These are phyloP conservation scores for Tridacna crocea DNA, from an alignment of 2,888 invertebrate genomes.

Conservation along the genomic window DNA sequence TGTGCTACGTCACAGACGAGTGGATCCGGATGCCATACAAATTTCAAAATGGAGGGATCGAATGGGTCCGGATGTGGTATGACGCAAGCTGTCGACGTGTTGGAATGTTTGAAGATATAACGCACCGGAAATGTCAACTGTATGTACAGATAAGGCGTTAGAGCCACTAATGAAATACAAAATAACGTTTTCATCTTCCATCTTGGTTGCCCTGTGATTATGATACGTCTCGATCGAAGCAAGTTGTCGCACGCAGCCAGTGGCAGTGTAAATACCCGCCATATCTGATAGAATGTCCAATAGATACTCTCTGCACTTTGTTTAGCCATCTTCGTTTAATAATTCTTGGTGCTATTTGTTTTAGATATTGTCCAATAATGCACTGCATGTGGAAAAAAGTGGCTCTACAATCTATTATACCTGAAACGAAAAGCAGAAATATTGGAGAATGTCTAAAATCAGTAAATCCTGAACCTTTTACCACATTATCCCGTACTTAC, in stretches of 20 bases:
- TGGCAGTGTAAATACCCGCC: neutral
- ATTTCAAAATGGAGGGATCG: slow-evolving; percentile 56
- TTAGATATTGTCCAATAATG: too few relatives aligned
- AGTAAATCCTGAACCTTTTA: neutral
- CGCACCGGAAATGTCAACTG: slow-evolving; percentile 56
- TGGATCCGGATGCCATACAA: slow-evolving; percentile 62
- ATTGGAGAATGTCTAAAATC: neutral
- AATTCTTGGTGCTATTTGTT: too few relatives aligned
- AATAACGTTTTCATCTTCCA: neutral
- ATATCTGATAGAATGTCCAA: neutral
- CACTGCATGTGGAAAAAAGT: too few relatives aligned
- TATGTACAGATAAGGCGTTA: slow-evolving; percentile 41
- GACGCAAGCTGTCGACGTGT: slow-evolving; percentile 42
- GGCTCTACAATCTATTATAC: too few relatives aligned
- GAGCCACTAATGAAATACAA: neutral
- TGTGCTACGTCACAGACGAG: slow-evolving; percentile 48
- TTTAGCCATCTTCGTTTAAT: too few relatives aligned
- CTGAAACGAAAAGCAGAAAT: too few relatives aligned
- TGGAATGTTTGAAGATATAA: slow-evolving; percentile 53
- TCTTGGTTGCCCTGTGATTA: neutral
- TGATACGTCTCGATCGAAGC: neutral
- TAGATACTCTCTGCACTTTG: too few relatives aligned
- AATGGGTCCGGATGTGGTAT: slow-evolving; percentile 55
- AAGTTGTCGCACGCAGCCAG: neutral
- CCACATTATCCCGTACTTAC: neutral